Evolutionary conservation across 2,113 vertebrate species (phyloP), one percentile per base, ranked within the genome.

Genomic region (Zosterops japonicus): DNA sequence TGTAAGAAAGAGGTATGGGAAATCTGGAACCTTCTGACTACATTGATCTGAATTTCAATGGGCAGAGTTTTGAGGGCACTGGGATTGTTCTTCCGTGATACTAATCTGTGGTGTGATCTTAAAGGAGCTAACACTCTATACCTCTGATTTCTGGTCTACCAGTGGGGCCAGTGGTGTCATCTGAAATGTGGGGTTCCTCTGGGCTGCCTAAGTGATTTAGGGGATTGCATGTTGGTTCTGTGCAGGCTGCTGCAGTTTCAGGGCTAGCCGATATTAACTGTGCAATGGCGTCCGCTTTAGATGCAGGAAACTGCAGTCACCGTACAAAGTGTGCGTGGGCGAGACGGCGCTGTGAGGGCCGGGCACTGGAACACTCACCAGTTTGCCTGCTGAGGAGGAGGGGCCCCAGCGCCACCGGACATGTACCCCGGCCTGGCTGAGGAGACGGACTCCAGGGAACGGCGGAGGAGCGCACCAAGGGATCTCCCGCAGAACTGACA

Each of bases 1-100:
- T 42, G 46, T 98, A 80, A 97, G 93, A 89, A 98, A 98, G 85
- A 98, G 98, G 98, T 98, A 98, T 0, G 93, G 64, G 86, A 88
- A 44, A 71, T 20, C 1, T 1, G 5, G 29, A 50, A 29, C 55
- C 50, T 90, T 83, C 69, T 70, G 27, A 10, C 52, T 8, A 6
- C 6, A 2, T 36, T 39, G 5, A 11, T 50, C 39, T 59, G 39
- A 67, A 18, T 44, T 39, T 24, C 28, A 25, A 42, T 13, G 75
- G 63, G 36, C 70, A 28, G 42, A 18, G 17, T 31, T 87, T 8
- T 56, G 53, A 76, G 67, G 63, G 78, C 25, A 4, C 28, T 35
- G 68, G 63, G 39, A 47, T 12, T 2, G 5, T 2, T 74, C 35
- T 33, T 71, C 33, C 15, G 20, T 36, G 46, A 33, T 56, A 7